Evolutionary conservation across 2,797 vertebrate species (phyloP).

Genomic region (Lepilemur septentrionalis): DNA sequence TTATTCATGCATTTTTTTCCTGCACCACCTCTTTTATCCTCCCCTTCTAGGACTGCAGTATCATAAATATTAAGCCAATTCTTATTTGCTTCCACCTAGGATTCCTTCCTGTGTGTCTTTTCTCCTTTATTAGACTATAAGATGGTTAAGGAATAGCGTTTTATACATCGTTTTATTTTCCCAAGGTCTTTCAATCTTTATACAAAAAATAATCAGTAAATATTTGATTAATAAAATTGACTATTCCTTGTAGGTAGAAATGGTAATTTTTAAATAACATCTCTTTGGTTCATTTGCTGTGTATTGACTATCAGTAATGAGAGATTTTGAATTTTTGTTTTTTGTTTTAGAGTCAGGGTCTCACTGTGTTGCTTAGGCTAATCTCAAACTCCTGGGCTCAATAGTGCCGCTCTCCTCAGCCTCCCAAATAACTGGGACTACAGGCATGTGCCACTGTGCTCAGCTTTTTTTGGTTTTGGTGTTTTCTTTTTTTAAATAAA

Average conservation of each 20-base stretch:
- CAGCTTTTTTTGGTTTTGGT: too few relatives aligned
- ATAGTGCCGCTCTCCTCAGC: too few relatives aligned
- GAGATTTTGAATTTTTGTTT: background rate
- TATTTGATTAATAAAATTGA: constrained; percentile 19
- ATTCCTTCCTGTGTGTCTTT: background rate
- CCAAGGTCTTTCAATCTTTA: background rate
- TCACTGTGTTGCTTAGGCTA: background rate
- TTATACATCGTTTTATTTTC: background rate
- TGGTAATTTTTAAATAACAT: background rate
- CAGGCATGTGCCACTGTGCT: too few relatives aligned
- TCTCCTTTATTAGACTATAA: background rate
- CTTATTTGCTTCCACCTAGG: background rate
- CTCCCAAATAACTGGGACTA: too few relatives aligned
- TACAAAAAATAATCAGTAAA: background rate
- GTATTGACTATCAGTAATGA: background rate
- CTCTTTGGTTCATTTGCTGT: background rate
- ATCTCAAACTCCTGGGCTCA: too few relatives aligned
- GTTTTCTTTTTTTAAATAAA: too few relatives aligned
- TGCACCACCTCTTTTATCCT: background rate
- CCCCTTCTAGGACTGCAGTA: background rate
- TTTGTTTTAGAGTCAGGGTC: background rate
- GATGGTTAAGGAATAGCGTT: background rate
- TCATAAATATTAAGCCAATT: background rate
- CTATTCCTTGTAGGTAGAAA: background rate
- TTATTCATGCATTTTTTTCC: background rate